Conservation (phyloP, 2,113 vertebrate species). For the Cyanocitta stelleri region DNA sequence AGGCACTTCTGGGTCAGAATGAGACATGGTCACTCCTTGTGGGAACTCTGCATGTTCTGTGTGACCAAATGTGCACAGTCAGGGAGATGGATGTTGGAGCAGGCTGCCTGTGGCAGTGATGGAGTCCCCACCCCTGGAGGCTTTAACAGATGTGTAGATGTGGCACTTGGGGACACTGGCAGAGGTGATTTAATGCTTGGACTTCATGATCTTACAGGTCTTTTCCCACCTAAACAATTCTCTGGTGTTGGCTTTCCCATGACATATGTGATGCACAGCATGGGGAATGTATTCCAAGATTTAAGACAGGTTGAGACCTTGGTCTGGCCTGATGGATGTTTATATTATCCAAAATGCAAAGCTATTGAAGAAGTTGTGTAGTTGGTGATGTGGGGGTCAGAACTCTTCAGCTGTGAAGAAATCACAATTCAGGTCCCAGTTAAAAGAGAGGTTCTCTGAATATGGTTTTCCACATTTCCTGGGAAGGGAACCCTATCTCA, state of each 20-base stretch:
- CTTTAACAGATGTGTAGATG: neutral
- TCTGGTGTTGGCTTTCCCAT: neutral
- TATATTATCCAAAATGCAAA: neutral
- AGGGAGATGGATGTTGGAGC: neutral
- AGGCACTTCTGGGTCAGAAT: neutral
- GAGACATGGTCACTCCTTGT: neutral
- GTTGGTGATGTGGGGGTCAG: neutral
- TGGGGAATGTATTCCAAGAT: neutral
- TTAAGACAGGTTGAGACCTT: neutral
- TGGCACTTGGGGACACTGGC: neutral
- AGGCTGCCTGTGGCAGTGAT: neutral
- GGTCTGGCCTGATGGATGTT: neutral
- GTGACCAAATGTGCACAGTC: fast-evolving
- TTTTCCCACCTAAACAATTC: neutral
- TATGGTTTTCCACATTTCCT: fast-evolving
- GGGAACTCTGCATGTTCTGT: neutral
- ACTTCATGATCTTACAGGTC: neutral
- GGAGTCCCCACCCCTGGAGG: neutral
- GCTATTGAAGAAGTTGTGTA: neutral
- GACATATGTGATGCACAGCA: fast-evolving
- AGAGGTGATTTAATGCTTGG: neutral
- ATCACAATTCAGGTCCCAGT: neutral
- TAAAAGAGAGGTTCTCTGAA: neutral
- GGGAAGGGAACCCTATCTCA: neutral
- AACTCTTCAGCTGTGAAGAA: neutral